Evolutionary conservation across 2,113 vertebrate genomes (phyloP), one percentile per base, ranked within the genome.

Genomic region (Rhinogobius similis): DNA sequence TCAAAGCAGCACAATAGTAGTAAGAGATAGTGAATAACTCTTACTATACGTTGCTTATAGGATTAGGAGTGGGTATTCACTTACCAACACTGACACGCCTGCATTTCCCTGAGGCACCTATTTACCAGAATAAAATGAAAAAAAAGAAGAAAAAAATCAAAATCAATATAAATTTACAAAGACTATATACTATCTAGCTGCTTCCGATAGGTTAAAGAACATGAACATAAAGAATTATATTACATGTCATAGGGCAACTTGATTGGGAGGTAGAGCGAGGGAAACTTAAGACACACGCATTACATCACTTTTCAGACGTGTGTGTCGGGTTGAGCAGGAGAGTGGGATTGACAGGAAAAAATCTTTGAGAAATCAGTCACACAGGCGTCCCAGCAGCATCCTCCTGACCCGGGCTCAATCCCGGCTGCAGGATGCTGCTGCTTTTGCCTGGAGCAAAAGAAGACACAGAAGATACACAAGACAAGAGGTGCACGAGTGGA

Each of bases 41-140:
- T 65, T 68, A 77, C 64, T 67, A 70, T 77, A 63, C 86, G 79
- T 86, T 87, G 83, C 81, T 76, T 61, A 63, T 29, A 78, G 81
- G 65, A 82, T 73, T 72, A 81, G 74, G 71, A 72, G 76, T 70
- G 67, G 72, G 1, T 63, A 76, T 73, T 67, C 73, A 72, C 90
- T 92, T 89, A 93, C 88, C 91, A 89, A 75, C 79, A 86, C 73
- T 71, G 89, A 90, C 88, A 88, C 85, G 86, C 83, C 89, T 68
- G 84, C 89, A 89, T 88, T 86, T 86, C 88, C 61, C 82, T 84
- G 85, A 86, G 84, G 87, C 73, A 90, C 89, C 90, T 89, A 87
- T 84, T 90, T 86, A 84, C 79, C 84, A 90, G 83, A 88, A 87
- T 62, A 79, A 87, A 86, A 91, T 89, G 86, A 81, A 90, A 36